These are phyloP conservation scores for Hylaeus anthracinus DNA, from an alignment of 1,140 invertebrate genomes.

Conservation along the genomic window DNA sequence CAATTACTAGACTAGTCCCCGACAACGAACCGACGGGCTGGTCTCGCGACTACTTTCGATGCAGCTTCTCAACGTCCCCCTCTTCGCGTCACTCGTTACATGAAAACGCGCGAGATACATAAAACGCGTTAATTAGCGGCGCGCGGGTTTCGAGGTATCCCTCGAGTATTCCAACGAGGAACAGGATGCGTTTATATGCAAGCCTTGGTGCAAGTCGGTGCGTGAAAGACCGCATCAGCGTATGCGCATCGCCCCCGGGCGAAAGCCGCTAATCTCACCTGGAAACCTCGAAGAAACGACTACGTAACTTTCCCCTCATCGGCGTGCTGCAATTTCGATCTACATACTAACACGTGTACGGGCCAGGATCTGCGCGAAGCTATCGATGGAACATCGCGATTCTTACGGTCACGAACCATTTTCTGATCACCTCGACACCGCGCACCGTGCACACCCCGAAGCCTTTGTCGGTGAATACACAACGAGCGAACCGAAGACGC, in stretches of 20 bases:
- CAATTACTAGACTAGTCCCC: too few relatives aligned
- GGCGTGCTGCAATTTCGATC: conserved; percentile 12
- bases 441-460: background rate
- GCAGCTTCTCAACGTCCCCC: too few relatives aligned
- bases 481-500: background rate
- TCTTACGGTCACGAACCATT: conserved; percentile 20
- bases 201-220: background rate
- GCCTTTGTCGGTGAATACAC: conserved; percentile 9
- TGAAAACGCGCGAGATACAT: background rate
- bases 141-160: conserved; percentile 1
- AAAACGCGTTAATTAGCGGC: conserved; percentile 7
- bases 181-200: conserved; percentile 16
- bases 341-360: conserved; percentile 23
- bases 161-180: background rate
- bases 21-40: background rate
- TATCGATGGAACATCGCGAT: conserved; percentile 8
- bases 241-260: conserved; percentile 5
- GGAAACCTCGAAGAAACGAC: conserved; percentile 1
- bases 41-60: too few relatives aligned
- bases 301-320: conserved; percentile 14
- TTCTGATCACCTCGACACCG: background rate
- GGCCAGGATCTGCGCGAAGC: background rate
- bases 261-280: conserved; percentile 14
- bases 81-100: background rate
- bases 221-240: conserved; percentile 14